Evolutionary conservation across 2,113 vertebrate genomes (phyloP).

Genomic region (Zosterops borbonicus): DNA sequence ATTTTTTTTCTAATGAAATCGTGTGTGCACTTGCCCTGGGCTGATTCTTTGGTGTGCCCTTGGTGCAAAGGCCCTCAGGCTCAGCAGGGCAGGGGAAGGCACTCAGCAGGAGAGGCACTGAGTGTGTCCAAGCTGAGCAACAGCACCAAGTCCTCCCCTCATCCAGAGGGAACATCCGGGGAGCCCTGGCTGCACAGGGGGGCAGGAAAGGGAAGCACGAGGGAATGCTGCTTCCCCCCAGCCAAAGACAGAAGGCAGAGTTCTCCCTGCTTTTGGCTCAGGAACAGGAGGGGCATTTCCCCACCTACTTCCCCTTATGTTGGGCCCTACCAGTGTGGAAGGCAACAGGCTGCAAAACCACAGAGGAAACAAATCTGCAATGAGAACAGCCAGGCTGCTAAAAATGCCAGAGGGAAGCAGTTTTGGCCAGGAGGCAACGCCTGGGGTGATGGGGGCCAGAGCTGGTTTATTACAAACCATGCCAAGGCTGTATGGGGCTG

Average conservation of each 20-base stretch:
- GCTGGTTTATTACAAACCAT: neutral
- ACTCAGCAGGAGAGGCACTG: neutral
- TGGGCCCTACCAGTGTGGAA: slow-evolving; percentile 7
- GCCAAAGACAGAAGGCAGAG: slow-evolving; percentile 48
- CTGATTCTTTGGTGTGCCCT: neutral
- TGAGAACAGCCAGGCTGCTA: neutral
- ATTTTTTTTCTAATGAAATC: neutral
- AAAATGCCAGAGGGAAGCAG: slow-evolving; percentile 20
- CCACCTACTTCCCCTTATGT: slow-evolving; percentile 46
- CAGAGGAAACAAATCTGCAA: slow-evolving; percentile 38
- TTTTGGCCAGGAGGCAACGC: neutral
- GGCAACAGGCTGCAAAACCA: slow-evolving; percentile 22
- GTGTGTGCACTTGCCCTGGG: neutral
- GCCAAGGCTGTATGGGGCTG: neutral
- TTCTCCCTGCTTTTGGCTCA: slow-evolving; percentile 36
- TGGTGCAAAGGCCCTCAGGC: neutral
- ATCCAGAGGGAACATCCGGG: accelerated
- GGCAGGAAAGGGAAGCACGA: slow-evolving; percentile 49
- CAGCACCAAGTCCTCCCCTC: neutral
- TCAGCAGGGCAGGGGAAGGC: neutral
- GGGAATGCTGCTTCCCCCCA: slow-evolving; percentile 42
- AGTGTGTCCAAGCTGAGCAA: accelerated
- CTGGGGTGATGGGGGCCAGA: neutral
- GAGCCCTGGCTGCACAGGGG: neutral
- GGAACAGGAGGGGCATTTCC: slow-evolving; percentile 55